A percentile compares a stretch with the other conserved stretches of the same genome.
phyloP scores from a whole-genome alignment of 2,888 invertebrate species.

The Boloria selene region DNA sequence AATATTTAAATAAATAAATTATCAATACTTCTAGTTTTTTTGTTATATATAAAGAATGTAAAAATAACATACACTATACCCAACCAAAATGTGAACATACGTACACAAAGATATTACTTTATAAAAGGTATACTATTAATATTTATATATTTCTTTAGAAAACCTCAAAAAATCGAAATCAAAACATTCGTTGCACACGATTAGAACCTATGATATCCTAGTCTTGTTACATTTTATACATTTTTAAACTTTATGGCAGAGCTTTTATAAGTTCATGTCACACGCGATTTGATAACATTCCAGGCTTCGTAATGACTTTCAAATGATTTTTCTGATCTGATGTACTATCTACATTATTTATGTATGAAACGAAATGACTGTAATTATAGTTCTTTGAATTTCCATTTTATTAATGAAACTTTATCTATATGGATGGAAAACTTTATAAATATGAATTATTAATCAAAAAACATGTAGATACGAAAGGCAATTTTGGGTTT shows the following conservation, averaged over 20 bases:
- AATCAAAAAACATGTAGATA: not conserved
- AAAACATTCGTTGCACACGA: too few species aligned
- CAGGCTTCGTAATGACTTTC: constrained; percentile 42
- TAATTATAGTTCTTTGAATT: constrained; percentile 14
- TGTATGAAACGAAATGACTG: constrained; percentile 14
- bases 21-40: too few species aligned
- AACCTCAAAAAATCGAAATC: too few species aligned
- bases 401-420: constrained; percentile 16
- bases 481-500: too few species aligned
- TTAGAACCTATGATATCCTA: constrained; percentile 28
- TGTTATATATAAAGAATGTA: too few species aligned
- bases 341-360: constrained; percentile 19
- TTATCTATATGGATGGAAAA: not conserved
- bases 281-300: constrained; percentile 37
- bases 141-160: too few species aligned
- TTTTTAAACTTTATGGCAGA: constrained; percentile 30
- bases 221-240: not conserved
- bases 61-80: too few species aligned
- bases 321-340: constrained; percentile 42
- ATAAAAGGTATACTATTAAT: too few species aligned
- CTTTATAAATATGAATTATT: not conserved
- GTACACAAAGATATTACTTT: too few species aligned
- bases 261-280: constrained; percentile 43
- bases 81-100: too few species aligned
- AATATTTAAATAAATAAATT: too few species aligned